phyloP scores from a whole-genome alignment of 37 sponge, comb jelly and placozoan genomes.

The Halichondria panicea region DNA sequence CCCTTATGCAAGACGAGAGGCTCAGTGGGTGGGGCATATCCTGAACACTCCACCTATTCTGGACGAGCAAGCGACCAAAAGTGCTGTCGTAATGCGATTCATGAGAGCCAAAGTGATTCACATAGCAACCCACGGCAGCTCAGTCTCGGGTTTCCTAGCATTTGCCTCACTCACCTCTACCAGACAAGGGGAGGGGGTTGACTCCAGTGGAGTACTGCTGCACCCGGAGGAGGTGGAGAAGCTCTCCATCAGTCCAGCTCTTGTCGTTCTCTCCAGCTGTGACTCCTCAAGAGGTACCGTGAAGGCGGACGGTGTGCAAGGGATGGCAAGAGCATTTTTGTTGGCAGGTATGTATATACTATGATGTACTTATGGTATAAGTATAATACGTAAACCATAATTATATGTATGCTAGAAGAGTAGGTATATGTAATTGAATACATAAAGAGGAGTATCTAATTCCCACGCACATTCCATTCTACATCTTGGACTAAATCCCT shows the following conservation, averaged over 20 bases:
- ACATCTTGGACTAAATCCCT: no score
- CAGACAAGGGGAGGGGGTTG: background rate
- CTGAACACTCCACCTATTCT: slow-evolving; percentile 59
- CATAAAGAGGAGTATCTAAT: no score
- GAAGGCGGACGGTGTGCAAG: slow-evolving; percentile 67
- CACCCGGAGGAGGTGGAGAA: slow-evolving; percentile 65
- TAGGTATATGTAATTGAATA: no score
- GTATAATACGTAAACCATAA: no score
- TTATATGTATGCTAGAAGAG: no score
- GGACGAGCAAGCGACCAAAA: slow-evolving; percentile 65
- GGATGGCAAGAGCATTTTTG: slow-evolving; percentile 75
- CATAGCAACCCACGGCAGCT: slow-evolving; percentile 75
- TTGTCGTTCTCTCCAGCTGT: slow-evolving; percentile 79
- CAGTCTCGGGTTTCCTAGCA: slow-evolving; percentile 54
- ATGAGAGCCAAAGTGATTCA: slow-evolving; percentile 68
- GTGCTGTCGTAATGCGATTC: slow-evolving; percentile 43
- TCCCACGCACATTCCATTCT: no score
- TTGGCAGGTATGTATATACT: no score
- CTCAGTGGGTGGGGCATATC: slow-evolving; percentile 54
- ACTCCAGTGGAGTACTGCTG: slow-evolving; percentile 40
- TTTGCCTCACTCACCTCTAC: slow-evolving; percentile 30
- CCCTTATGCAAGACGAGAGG: slow-evolving; percentile 69
- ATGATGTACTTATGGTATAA: no score
- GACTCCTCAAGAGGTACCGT: slow-evolving; percentile 49
- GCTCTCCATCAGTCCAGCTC: slow-evolving; percentile 42